phyloP scores from a whole-genome alignment of 2,888 invertebrate genomes.

The Lissonota sp. region DNA sequence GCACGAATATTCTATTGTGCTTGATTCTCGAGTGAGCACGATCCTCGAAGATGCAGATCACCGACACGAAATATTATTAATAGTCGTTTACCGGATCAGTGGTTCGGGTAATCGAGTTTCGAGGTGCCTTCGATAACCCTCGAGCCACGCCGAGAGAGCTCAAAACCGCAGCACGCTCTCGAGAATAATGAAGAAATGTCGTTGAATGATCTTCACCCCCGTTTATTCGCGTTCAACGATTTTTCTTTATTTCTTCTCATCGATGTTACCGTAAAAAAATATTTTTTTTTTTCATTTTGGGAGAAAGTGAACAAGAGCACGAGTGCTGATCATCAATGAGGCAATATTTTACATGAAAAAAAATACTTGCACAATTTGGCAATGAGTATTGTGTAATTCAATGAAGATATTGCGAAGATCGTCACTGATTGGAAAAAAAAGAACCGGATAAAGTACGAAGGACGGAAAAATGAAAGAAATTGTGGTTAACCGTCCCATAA shows the following conservation, averaged over 20 bases:
- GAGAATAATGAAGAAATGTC: conserved; percentile 65
- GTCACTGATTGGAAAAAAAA: no score
- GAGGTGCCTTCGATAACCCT: conserved; percentile 74
- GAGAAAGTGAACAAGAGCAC: neutral
- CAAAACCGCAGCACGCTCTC: conserved; percentile 78
- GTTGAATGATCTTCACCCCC: conserved; percentile 58
- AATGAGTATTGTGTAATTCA: no score
- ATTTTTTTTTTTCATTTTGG: neutral
- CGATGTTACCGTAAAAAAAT: neutral
- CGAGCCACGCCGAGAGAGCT: conserved; percentile 68
- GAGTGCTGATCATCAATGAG: neutral
- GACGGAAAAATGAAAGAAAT: no score
- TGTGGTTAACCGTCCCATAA: no score
- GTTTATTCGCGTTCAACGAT: conserved; percentile 62
- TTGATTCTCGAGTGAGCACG: conserved; percentile 22
- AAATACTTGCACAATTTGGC: neutral
- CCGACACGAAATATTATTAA: conserved; percentile 82
- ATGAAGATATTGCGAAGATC: no score
- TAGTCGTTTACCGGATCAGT: conserved; percentile 83
- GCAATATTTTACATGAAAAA: neutral
- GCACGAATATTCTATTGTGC: no score
- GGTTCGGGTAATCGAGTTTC: conserved; percentile 79
- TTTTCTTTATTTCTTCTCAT: conserved; percentile 64
- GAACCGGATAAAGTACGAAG: no score
- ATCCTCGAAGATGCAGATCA: conserved; percentile 77